These are phyloP conservation scores for Leptocoma aspasia DNA, from an alignment of 2,113 vertebrate species.

Conservation along the genomic window DNA sequence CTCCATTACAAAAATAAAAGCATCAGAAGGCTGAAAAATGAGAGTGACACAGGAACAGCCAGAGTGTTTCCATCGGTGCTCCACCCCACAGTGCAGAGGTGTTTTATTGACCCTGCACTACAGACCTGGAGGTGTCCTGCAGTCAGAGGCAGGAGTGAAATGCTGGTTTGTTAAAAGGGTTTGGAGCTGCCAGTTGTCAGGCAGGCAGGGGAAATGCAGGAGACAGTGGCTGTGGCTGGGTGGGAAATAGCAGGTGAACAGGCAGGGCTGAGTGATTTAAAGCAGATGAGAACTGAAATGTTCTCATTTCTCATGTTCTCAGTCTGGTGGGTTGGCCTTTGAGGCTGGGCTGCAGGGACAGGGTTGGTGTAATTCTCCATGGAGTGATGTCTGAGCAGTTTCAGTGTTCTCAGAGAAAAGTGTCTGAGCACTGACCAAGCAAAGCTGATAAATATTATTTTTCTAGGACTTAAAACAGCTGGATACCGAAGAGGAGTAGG, in stretches of 20 bases:
- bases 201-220: background rate
- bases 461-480: background rate
- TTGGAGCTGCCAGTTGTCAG: background rate
- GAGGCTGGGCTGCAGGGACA: background rate
- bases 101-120: rapidly evolving
- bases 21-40: too few relatives aligned
- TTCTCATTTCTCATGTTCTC: too few relatives aligned
- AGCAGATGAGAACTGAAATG: too few relatives aligned
- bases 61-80: rapidly evolving
- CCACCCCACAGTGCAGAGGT: background rate
- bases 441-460: background rate
- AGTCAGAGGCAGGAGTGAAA: background rate
- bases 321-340: background rate
- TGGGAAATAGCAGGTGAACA: background rate
- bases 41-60: too few relatives aligned
- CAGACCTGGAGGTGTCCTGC: background rate
- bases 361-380: background rate
- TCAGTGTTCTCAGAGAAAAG: background rate
- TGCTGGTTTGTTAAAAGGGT: rapidly evolving
- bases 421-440: background rate
- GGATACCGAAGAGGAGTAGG: background rate
- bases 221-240: background rate
- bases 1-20: too few relatives aligned
- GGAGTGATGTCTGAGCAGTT: background rate
- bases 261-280: background rate